Base-by-base conservation (phyloP, 1,140 invertebrate species). In the Andricus grossulariae region DNA sequence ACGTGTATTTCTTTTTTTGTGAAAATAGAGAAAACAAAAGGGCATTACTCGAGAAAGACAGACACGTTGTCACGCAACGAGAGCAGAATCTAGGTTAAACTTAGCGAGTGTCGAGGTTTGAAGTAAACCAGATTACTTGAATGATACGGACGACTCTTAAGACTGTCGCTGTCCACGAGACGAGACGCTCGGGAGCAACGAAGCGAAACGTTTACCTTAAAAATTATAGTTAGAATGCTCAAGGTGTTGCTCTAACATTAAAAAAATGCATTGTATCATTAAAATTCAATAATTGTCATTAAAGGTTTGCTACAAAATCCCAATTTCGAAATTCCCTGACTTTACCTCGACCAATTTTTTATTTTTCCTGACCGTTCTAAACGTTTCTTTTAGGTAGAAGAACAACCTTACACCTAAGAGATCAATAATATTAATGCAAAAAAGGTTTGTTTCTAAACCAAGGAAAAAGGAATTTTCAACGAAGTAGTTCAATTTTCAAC, bases 51-150 rank as follows among this genome's bases (percentile, higher is more conserved):
- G 39, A 45, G 10, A 54, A 18, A 54, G 8, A 18, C 8, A n/a
- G 18, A 18, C 7, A 54, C 52, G 19, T 32, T 54, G 51, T 73
- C 72, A 73, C 19, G 25, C 72, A 73, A 73, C 18, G 18, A 16
- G 19, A 25, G 3, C 21, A 51, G 32, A 73, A 77, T 77, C 55
- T 73, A 49, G 76, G 76, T 77, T 77, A 77, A 66, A 73, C 50
- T 6, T 39, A 15, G 13, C 21, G 12, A 32, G 25, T 32, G 16
- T 66, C 11, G 57, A 16, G 19, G 25, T 39, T 45, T 7, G 16
- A 60, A 66, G 32, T 32, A 45, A 39, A 66, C 60, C 60, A 66
- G 60, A 66, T 39, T 66, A 66, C 15, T 15, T 32, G 12, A 66
- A 66, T 21, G 18, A 18, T 60, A 39, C 8, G 39, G 39, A 39